Evolutionary conservation across 2,797 vertebrate species (phyloP).

Genomic region (Sebastes baramenuke): DNA sequence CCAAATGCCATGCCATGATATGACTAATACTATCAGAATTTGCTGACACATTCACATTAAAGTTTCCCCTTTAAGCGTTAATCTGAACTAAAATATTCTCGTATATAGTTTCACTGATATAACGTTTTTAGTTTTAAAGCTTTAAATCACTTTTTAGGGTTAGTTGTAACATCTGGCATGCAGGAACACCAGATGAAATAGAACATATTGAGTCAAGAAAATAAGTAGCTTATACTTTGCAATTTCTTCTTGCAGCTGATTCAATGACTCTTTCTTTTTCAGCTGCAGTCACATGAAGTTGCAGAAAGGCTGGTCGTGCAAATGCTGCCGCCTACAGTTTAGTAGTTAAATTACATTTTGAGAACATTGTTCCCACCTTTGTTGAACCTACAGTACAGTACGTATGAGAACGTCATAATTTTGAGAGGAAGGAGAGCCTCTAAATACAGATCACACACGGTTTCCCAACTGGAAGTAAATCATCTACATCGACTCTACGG

Average conservation of each 20-base stretch:
- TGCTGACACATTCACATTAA: not conserved
- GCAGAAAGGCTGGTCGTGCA: not conserved
- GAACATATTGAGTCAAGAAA: not conserved
- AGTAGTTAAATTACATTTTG: not conserved
- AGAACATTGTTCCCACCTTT: not conserved
- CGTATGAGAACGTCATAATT: not conserved
- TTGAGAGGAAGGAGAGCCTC: not conserved
- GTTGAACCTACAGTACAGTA: not conserved
- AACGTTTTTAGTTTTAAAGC: not conserved
- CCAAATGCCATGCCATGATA: rapidly evolving
- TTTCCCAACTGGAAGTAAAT: not conserved
- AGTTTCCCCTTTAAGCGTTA: not conserved
- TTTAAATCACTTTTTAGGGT: not conserved
- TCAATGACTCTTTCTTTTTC: not conserved
- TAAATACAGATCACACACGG: not conserved
- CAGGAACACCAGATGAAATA: not conserved
- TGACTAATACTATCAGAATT: not conserved
- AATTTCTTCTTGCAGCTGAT: not conserved
- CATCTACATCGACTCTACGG: not conserved
- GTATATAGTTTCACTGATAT: not conserved
- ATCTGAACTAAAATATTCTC: not conserved
- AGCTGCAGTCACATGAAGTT: not conserved
- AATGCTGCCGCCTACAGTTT: not conserved
- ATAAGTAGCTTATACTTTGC: not conserved
- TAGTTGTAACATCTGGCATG: not conserved